Percentiles rank a stretch among this genome's conserved stretches.
Conservation (phyloP, 2,113 vertebrate species). For the Grallaria varia region DNA sequence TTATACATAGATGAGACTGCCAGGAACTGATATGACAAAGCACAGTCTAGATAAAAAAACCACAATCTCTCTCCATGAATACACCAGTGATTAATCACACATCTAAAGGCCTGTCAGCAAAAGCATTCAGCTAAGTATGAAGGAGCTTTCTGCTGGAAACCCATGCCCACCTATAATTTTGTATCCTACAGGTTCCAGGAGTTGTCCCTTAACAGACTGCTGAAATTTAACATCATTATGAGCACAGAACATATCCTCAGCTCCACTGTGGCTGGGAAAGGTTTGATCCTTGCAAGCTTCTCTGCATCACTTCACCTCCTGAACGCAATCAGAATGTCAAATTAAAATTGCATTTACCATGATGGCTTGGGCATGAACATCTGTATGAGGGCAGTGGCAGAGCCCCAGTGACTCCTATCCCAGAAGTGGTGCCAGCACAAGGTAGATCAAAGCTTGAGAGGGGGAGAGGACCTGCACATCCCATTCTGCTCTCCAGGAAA, state of each 20-base stretch:
- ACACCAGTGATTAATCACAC: not conserved
- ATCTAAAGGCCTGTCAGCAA: not conserved
- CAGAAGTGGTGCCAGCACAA: not conserved
- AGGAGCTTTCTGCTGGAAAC: not conserved
- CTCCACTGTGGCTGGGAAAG: not conserved
- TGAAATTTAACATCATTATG: not conserved
- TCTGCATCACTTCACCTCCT: not conserved
- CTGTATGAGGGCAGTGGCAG: not conserved
- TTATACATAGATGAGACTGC: not conserved
- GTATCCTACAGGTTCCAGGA: accelerated
- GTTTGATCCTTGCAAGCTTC: not conserved
- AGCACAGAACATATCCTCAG: accelerated
- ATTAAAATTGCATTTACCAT: not conserved
- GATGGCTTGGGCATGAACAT: not conserved
- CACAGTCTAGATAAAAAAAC: not conserved
- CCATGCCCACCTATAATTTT: not conserved
- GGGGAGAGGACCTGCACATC: not conserved
- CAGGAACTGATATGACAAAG: not conserved
- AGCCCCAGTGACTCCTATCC: not conserved
- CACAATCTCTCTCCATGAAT: not conserved
- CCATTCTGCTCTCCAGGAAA: not conserved
- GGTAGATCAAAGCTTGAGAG: not conserved
- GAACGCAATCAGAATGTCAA: not conserved
- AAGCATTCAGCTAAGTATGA: not conserved
- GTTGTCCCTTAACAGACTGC: not conserved